Conservation (phyloP, 2,797 vertebrate species). For the Liasis olivaceus region DNA sequence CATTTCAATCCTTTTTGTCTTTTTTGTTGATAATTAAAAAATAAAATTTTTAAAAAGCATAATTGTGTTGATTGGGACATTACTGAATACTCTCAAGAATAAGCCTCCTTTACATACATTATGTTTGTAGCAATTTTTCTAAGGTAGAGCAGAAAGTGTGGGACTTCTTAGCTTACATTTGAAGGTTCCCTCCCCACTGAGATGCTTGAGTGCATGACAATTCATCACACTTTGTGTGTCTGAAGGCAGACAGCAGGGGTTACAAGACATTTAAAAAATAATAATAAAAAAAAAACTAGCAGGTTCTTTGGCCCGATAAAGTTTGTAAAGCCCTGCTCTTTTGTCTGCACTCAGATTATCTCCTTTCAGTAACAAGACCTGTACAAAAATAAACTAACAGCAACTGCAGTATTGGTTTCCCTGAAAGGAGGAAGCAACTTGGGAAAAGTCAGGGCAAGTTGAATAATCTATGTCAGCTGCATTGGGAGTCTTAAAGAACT, state of each 20-base stretch:
- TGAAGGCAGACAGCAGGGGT: background rate
- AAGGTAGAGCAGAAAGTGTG: background rate
- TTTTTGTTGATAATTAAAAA: background rate
- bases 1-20: background rate
- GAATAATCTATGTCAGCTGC: no score
- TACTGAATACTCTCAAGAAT: background rate
- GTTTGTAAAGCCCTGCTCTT: background rate
- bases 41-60: background rate
- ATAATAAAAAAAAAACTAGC: background rate
- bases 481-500: no score
- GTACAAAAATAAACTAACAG: background rate
- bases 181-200: background rate
- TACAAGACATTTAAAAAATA: background rate
- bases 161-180: background rate
- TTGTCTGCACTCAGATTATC: background rate
- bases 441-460: no score
- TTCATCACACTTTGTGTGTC: background rate
- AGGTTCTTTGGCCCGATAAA: background rate
- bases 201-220: background rate
- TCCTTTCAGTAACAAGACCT: background rate
- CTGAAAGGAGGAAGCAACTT: background rate
- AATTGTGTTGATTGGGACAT: background rate
- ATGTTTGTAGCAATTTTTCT: background rate
- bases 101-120: background rate
- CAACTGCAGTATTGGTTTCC: background rate